Base-by-base conservation (phyloP, 2,888 invertebrate genomes). In the Stomorhina lunata region DNA sequence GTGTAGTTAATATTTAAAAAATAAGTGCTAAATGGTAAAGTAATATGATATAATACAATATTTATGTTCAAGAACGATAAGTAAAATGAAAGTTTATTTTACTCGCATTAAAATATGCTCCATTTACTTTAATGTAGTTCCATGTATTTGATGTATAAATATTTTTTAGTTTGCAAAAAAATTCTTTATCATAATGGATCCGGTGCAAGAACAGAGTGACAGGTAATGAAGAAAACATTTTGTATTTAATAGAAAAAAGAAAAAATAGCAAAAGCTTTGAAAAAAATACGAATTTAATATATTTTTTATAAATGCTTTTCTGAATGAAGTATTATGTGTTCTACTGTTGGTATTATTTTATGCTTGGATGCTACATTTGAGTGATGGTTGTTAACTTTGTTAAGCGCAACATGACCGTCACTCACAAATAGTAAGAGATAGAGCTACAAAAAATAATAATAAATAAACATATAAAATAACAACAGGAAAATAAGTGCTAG, bases 301-400 rank as follows among this genome's bases (percentile, higher is more conserved):
- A n/a, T 53, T n/a, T n/a, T n/a, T 34, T 40, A 0, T 37, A n/a
- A n/a, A n/a, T 37, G 4, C n/a, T 1, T 5, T 55, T 55, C 17
- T 15, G 10, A 0, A 17, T 27, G 9, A 3, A n/a, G 4, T 10
- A 27, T 4, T 27, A 4, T 20, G 6, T 40, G 43, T 40, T 17
- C 7, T 25, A 61, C 25, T 61, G 43, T 61, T 34, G 59, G 20
- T 61, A 68, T 69, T 69, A 77, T 69, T 68, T 69, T 61, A 77
- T 61, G 77, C 61, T 61, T 53, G 50, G 50, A 17, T 77, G 61
- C 69, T 69, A 77, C 53, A 69, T 69, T 69, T 77, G 77, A 77
- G 50, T 77, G 77, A 77, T 77, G 61, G 76, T 68, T 68, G 68
- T 77, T 77, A 77, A 77, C 68, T 77, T 77, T 77, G 77, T 69